Evolutionary conservation across 2,113 vertebrate genomes (phyloP), one percentile per base, ranked within the genome.

Genomic region (Hemicordylus capensis): DNA sequence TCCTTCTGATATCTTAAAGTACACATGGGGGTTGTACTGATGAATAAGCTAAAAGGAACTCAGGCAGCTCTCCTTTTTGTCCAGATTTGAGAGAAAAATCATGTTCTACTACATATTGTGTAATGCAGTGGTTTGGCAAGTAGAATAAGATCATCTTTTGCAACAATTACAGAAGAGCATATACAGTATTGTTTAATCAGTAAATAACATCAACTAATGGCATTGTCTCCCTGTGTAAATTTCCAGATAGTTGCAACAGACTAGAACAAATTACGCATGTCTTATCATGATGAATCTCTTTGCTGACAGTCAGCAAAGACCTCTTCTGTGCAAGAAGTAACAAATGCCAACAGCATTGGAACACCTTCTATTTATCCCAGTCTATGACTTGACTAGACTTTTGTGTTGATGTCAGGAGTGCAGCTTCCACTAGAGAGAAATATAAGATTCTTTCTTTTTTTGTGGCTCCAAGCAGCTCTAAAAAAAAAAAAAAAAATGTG

Each of bases 121-220:
- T 46, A 26, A 85, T 66, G 85, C 22, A 74, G 20, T 82, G 39
- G 3, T 7, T 56, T 84, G 86, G 75, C 90, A 81, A 80, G 66
- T 85, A 79, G 67, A 89, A 74, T 58, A 48, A 92, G 11, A 85
- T 84, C 88, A 79, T 86, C 84, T 58, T 42, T n/a, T 83, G 9
- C 84, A 28, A 64, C 22, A 74, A 59, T 39, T 69, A 64, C 58
- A 87, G 15, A 28, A 64, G 19, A 6, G 46, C 87, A 93, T 81
- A 84, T 8, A 87, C 89, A 91, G 78, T 90, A 58, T 84, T 85
- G 83, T 93, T 82, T 87, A 91, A 92, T 83, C 89, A 92, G 15
- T 84, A 85, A 77, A 14, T 58, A 89, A 73, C 70, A 24, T 9
- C 26, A 61, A 7, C 93, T 89, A 89, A 81, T 81, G 51, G 14